Evolutionary conservation across 1,140 invertebrate species (phyloP), one percentile per base, ranked within the genome.

Genomic region (Frieseomelitta varia): DNA sequence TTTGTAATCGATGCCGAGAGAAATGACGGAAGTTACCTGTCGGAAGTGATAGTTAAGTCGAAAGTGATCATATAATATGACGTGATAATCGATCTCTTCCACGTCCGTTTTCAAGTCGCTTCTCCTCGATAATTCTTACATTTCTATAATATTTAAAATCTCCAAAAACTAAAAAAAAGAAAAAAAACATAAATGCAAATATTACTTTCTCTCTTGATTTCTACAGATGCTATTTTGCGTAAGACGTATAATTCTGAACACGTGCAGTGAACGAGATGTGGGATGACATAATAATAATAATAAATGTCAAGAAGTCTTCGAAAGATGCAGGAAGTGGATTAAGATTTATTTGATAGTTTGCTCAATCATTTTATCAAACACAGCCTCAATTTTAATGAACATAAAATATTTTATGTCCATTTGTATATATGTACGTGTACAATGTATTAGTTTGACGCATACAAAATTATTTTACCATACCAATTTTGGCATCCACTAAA

Each of bases 41-140:
- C 67, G 65, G 65, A 79, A 72, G 65, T 39, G 39, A 79, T 71
- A 63, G 67, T 61, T 39, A 72, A 71, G 69, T 61, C 21, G 81
- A 84, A 84, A 84, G 81, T 84, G 68, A 69, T 79, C 55, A 14
- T 34, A 27, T 61, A 30, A 63, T 79, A 27, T 61, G 68, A 78
- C 47, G 47, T 34, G 47, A 67, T 34, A 81, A 65, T 65, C 47
- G 30, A 65, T 75, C 69, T 19, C 27, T 83, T 68, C 65, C 74
- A 58, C 24, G 55, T 55, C 39, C 30, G 17, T 68, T 27, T 30
- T 55, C 12, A 51, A 56, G 17, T 69, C 4, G 24, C 53, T 76
- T 68, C 11, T 68, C 1, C 10, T 30, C 10, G 12, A 34, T 8
- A 10, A 58, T 72, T 34, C n/a, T 39, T 34, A 3, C 19, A 2